Evolutionary conservation across 2,113 vertebrate genomes (phyloP).

Genomic region (Oncorhynchus mykiss): DNA sequence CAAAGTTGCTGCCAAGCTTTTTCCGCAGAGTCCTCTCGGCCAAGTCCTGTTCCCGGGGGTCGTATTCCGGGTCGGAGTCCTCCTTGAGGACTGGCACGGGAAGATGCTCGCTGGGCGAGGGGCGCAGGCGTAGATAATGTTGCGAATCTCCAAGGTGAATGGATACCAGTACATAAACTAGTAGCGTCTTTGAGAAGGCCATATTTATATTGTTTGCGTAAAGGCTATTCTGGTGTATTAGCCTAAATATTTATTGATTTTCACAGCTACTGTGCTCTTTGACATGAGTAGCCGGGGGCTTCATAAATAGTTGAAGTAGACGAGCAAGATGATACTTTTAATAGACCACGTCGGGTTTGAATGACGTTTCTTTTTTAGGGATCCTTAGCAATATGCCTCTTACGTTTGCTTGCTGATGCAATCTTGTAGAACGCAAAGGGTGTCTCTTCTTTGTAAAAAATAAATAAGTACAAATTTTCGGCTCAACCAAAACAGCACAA

Average conservation of each 20-base stretch:
- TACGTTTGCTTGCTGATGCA: constrained; percentile 42
- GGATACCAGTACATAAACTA: constrained; percentile 77
- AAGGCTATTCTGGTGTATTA: constrained; percentile 40
- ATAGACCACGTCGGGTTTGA: constrained; percentile 81
- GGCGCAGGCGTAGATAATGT: constrained; percentile 82
- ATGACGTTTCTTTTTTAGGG: constrained; percentile 75
- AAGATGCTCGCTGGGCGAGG: constrained; percentile 84
- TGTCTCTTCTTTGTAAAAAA: constrained; percentile 30
- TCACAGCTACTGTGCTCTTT: constrained; percentile 67
- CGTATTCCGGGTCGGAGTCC: constrained; percentile 88
- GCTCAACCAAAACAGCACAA: constrained; percentile 32
- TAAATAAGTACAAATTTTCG: constrained; percentile 16
- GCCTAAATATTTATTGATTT: constrained; percentile 48
- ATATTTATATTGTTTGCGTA: constrained; percentile 63
- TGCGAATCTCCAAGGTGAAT: constrained; percentile 75
- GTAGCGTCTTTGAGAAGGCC: constrained; percentile 77
- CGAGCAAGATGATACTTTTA: constrained; percentile 83
- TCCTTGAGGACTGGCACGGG: constrained; percentile 85
- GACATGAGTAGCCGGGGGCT: constrained; percentile 66
- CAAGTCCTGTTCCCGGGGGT: constrained; percentile 88
- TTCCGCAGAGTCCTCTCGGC: constrained; percentile 84
- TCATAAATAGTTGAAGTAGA: constrained; percentile 88
- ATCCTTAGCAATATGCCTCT: constrained; percentile 45
- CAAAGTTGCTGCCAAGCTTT: constrained; percentile 87
- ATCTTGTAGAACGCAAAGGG: constrained; percentile 36